Base-by-base conservation (phyloP, 2,888 invertebrate genomes). In the Drosophila recens region DNA sequence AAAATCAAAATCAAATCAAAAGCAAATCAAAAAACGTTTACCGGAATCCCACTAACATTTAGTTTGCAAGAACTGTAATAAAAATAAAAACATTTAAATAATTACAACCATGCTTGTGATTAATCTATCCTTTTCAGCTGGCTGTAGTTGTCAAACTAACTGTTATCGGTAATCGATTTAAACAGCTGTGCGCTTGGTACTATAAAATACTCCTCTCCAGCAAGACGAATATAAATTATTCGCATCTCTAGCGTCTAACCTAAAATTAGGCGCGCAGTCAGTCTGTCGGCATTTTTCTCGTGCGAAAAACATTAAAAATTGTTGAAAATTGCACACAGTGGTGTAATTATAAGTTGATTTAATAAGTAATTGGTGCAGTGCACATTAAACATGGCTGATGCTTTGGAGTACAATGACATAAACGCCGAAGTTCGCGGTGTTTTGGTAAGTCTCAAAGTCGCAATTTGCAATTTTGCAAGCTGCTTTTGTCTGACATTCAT, bases 331-430 rank as follows among this genome's bases (percentile, higher is more conserved):
- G 27, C 56, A 53, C 61, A 5, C 8, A 13, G 57, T 71, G 67
- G 63, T 62, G 83, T 65, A 72, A 85, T 70, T 51, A 20, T 30
- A 68, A 54, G 36, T 36, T 68, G 11, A 38, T n/a, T 67, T 15
- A 40, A 20, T 54, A 52, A 15, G 34, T 27, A 52, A 49, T 46
- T 36, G 46, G 68, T 75, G 66, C 48, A n/a, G 53, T 15, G 42
- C 62, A 69, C 53, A 66, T 11, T 33, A 17, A 75, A 58, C 3
- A 91, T 91, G 91, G 96, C 96, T 95, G 98, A 98, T 92, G 95
- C 97, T 87, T 93, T 98, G 61, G 98, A 98, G 92, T 98, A 97
- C 93, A 95, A 96, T 33, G 98, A 97, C 92, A 95, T 97, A 54
- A 94, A 95, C 36, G 95, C 96, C 0, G 97, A 97, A 94, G 95